Evolutionary conservation across 2,888 invertebrate genomes (phyloP).

Genomic region (Amaurobius ferox): DNA sequence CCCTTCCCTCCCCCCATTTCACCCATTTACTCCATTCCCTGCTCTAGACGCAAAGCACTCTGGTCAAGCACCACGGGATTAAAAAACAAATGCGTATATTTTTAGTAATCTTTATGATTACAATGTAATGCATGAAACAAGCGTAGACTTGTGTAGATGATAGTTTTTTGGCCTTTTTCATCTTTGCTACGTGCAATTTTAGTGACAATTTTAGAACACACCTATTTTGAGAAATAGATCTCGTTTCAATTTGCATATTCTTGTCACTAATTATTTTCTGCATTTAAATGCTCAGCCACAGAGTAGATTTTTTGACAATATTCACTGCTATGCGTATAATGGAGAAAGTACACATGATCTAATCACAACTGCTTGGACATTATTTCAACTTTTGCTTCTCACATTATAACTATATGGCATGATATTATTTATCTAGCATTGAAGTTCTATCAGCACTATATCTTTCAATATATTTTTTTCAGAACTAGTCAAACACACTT

Average conservation of each 20-base stretch:
- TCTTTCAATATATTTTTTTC: too few species aligned
- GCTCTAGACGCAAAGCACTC: neutral
- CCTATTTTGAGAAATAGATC: neutral
- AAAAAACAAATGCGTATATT: neutral
- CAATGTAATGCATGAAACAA: neutral
- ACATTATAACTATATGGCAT: too few species aligned
- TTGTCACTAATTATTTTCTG: neutral
- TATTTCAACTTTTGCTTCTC: too few species aligned
- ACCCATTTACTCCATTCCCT: too few species aligned
- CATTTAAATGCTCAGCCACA: neutral
- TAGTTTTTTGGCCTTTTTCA: neutral
- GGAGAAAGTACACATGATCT: too few species aligned
- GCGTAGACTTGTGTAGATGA: neutral
- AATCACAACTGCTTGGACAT: too few species aligned
- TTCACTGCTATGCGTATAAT: too few species aligned
- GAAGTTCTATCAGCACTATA: too few species aligned
- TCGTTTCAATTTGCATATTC: neutral
- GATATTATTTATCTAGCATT: too few species aligned
- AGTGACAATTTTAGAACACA: neutral
- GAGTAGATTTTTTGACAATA: neutral
- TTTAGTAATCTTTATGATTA: neutral
- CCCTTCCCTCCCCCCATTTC: too few species aligned
- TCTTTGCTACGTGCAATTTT: slow-evolving; percentile 2
- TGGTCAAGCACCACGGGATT: neutral
- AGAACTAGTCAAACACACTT: too few species aligned